These are phyloP conservation scores for Porites lutea DNA, from an alignment of 64 coral and sea anemone genomes.

Conservation along the genomic window DNA sequence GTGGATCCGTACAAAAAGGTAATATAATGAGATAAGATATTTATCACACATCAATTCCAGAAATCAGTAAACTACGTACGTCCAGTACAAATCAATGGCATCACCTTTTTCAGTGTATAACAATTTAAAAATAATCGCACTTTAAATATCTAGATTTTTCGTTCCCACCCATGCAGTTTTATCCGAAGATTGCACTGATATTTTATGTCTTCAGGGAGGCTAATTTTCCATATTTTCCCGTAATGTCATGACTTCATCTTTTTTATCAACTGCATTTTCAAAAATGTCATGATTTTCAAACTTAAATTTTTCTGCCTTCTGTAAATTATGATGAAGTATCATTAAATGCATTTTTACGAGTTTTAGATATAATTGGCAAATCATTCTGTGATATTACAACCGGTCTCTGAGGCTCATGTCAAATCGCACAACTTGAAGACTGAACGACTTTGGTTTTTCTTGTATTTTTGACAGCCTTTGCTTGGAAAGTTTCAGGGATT, in stretches of 20 bases:
- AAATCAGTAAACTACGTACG: not conserved
- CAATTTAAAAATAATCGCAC: too few relatives aligned
- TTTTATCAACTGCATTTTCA: too few relatives aligned
- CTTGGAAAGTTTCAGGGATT: not conserved
- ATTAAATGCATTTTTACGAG: constrained; percentile 1
- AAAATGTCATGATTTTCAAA: not conserved
- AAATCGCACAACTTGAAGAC: not conserved
- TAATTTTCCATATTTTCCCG: too few relatives aligned
- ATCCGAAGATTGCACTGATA: too few relatives aligned
- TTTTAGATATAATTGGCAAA: not conserved
- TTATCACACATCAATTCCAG: not conserved
- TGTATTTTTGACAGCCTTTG: not conserved
- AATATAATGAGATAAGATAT: not conserved
- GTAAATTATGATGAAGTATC: not conserved
- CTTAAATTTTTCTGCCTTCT: not conserved
- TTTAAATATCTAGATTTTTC: too few relatives aligned
- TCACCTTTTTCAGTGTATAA: too few relatives aligned
- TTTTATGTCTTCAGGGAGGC: too few relatives aligned
- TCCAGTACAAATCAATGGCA: too few relatives aligned
- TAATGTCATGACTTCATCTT: too few relatives aligned
- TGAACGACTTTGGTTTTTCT: not conserved
- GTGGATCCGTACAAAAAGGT: constrained; percentile 57
- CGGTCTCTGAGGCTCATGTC: not conserved
- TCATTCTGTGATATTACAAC: too few relatives aligned
- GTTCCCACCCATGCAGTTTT: too few relatives aligned